Evolutionary conservation across 64 coral and sea anemone genomes (phyloP), one percentile per base, ranked within the genome.

Genomic region (Pocillopora damicornis): DNA sequence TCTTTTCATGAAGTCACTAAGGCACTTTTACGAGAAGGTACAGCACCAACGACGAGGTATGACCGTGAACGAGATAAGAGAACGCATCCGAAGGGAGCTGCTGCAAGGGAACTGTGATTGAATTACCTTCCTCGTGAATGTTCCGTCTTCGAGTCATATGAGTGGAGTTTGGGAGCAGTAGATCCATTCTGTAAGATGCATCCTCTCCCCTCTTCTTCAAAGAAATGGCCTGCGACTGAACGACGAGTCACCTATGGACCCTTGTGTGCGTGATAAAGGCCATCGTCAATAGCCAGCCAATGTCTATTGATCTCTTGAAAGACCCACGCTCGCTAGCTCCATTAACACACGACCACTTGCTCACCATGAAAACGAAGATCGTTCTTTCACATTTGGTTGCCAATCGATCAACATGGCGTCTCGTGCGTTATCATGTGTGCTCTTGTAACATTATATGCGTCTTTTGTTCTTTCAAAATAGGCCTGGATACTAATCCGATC

Each of bases 11-110:
- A 0, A 30, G 30, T 26, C n/a, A 45, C 79, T 17, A 37, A 63
- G 63, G 35, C 61, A 80, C 65, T 89, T 15, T 38, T 62, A 89
- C 18, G 10, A 89, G 14, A 58, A 38, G 20, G 65, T 74, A 12
- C 36, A 80, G 15, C 88, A 89, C 26, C 88, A 89, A 51, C 3
- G 20, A 76, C 42, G 30, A 38, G 76, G 76, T 8, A 66, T 80
- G 18, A 80, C 88, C 9, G 0, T 37, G 4, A 89, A 73, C 36
- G 88, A 80, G 37, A 69, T 80, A 11, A 26, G 61, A 5, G 67
- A 58, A 1, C 73, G 58, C 26, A 73, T 87, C 16, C 22, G 73
- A 37, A 51, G 13, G 15, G 73, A 58, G 69, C 86, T 87, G 13
- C 68, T 51, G 42, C 42, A 51, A 7, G 42, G 7, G 42, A 51